Conservation (phyloP, 1,140 invertebrate species). For the Euura saliciscinereae region DNA sequence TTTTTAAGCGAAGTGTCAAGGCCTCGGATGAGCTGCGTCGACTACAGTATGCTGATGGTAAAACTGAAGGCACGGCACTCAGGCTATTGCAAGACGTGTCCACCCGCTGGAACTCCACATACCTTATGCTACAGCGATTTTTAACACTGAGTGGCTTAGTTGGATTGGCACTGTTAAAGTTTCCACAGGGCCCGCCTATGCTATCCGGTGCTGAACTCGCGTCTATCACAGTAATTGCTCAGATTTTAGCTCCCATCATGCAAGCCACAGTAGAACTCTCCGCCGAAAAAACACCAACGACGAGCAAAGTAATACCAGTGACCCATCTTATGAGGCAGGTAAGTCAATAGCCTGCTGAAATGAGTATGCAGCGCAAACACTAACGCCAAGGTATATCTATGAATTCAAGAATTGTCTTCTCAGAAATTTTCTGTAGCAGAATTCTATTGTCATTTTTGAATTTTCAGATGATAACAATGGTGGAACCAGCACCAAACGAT, state of each 20-base stretch:
- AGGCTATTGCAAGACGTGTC: slow-evolving; percentile 38
- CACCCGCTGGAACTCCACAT: slow-evolving; percentile 46
- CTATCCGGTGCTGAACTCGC: too few relatives aligned
- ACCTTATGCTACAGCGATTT: slow-evolving; percentile 43
- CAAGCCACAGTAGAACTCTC: too few relatives aligned
- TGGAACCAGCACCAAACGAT: slow-evolving; percentile 31
- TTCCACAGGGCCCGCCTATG: slow-evolving; percentile 17
- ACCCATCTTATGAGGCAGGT: slow-evolving; percentile 38
- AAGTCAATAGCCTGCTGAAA: too few relatives aligned
- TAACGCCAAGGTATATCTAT: too few relatives aligned
- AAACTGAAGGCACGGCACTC: slow-evolving; percentile 23
- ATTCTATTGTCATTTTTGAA: slow-evolving; percentile 34
- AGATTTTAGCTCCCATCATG: too few relatives aligned
- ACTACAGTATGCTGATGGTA: slow-evolving; percentile 26
- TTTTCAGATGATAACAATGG: slow-evolving; percentile 33
- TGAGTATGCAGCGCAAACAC: too few relatives aligned
- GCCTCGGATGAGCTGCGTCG: slow-evolving; percentile 20
- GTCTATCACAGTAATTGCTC: too few relatives aligned
- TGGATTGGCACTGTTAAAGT: slow-evolving; percentile 40
- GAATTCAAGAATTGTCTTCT: slow-evolving; percentile 10
- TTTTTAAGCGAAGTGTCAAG: slow-evolving; percentile 18
- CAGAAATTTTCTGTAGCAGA: slow-evolving; percentile 20
- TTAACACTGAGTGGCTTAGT: slow-evolving; percentile 34
- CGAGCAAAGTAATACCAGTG: slow-evolving; percentile 51
- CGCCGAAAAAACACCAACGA: slow-evolving; percentile 24